Conservation (phyloP, 2,797 vertebrate genomes). For the Betta splendens region DNA sequence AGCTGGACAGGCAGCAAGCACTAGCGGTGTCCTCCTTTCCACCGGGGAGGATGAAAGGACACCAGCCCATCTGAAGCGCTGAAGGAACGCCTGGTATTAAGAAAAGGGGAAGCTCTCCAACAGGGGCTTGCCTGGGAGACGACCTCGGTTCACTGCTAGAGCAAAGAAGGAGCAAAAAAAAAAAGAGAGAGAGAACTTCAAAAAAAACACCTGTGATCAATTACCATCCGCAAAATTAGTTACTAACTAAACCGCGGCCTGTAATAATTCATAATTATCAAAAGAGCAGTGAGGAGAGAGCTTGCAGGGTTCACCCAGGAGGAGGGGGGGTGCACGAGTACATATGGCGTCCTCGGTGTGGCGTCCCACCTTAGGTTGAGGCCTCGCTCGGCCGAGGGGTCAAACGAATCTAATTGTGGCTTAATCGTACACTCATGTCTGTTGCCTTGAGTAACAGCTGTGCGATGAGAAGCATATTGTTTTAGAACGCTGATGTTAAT, state of each 20-base stretch:
- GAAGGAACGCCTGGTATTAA: conserved; percentile 78
- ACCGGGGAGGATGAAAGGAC: conserved; percentile 78
- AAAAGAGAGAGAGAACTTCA: conserved; percentile 53
- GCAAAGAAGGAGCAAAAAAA: conserved; percentile 52
- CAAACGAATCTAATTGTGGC: conserved; percentile 57
- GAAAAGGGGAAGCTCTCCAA: conserved; percentile 76
- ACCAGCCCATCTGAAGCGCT: conserved; percentile 70
- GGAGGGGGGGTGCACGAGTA: conserved; percentile 21
- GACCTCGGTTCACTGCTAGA: conserved; percentile 73
- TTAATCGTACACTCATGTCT: conserved; percentile 55
- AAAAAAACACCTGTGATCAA: conserved; percentile 80
- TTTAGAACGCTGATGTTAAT: conserved; percentile 32
- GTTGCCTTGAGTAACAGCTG: conserved; percentile 43
- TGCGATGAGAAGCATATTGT: conserved; percentile 44
- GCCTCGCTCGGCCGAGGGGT: conserved; percentile 42
- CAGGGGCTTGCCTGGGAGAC: conserved; percentile 72
- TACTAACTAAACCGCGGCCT: conserved; percentile 70
- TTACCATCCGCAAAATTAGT: conserved; percentile 79
- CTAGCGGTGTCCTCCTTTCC: conserved; percentile 77
- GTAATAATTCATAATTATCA: conserved; percentile 80
- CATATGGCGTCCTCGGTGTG: conserved; percentile 41
- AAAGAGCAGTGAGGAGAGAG: conserved; percentile 62
- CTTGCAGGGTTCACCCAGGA: conserved; percentile 57
- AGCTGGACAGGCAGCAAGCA: conserved; percentile 78
- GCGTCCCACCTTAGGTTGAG: conserved; percentile 48